Evolutionary conservation across 2,797 vertebrate genomes (phyloP).

Genomic region (Neoniphon sammara): DNA sequence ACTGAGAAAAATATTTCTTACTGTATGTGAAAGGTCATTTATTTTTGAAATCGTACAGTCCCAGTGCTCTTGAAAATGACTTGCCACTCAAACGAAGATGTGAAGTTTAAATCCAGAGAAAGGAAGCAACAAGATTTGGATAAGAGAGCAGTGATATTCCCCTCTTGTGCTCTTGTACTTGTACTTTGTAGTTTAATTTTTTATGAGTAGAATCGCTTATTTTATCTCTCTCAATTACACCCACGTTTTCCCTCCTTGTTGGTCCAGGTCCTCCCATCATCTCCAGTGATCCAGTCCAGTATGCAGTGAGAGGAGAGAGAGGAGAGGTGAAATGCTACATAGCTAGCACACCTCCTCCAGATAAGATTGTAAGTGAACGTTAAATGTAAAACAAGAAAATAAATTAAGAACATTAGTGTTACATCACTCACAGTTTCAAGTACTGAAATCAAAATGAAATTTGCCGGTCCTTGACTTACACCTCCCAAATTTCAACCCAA

Average conservation of each 20-base stretch:
- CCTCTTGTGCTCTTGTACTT: background rate
- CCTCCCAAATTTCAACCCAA: constrained; percentile 7
- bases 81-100: too few species aligned
- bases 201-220: background rate
- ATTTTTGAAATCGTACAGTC: constrained; percentile 24
- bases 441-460: background rate
- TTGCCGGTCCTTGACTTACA: background rate
- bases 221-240: background rate
- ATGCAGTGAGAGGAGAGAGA: constrained; percentile 88
- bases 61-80: background rate
- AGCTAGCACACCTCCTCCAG: constrained; percentile 91
- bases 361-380: constrained; percentile 94
- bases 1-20: constrained; percentile 14
- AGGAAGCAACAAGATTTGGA: background rate
- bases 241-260: constrained; percentile 12
- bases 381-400: background rate
- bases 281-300: constrained; percentile 92
- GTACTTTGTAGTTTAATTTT: background rate
- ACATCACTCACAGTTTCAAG: background rate
- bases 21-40: background rate
- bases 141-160: background rate
- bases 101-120: background rate
- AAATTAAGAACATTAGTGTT: background rate
- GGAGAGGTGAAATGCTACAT: constrained; percentile 96
- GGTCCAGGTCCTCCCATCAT: constrained; percentile 92